A percentile compares a stretch with the other conserved stretches of the same genome.
These are phyloP conservation scores for Euschistus heros DNA, from an alignment of 1,140 invertebrate species.

Conservation along the genomic window DNA sequence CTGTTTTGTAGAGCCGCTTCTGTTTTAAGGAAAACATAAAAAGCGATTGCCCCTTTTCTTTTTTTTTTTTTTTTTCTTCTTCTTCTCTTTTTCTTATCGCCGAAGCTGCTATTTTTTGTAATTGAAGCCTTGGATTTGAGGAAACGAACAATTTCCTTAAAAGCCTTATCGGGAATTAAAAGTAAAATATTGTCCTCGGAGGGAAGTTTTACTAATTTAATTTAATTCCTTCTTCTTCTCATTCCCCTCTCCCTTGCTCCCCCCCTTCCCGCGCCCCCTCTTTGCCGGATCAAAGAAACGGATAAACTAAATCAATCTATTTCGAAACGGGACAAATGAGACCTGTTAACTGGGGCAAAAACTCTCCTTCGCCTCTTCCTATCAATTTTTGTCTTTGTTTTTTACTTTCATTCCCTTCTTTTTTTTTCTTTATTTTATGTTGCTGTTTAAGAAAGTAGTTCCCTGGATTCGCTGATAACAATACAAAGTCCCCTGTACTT, in stretches of 20 bases:
- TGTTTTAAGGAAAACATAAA: conserved; percentile 15
- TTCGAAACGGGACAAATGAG: conserved; percentile 8
- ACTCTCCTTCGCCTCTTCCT: background rate
- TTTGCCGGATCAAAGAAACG: conserved; percentile 11
- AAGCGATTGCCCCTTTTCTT: background rate
- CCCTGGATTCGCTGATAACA: background rate
- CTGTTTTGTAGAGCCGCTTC: background rate
- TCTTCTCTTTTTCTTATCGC: background rate
- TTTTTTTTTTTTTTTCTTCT: background rate
- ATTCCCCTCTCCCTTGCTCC: background rate
- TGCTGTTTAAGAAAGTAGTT: background rate
- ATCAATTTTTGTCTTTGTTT: no score
- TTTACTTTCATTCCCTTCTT: background rate
- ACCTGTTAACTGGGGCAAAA: conserved; percentile 10
- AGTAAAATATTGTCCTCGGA: conserved; percentile 13
- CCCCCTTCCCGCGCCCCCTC: background rate
- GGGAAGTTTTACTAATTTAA: conserved; percentile 16
- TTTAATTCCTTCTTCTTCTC: background rate
- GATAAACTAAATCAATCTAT: conserved; percentile 17
- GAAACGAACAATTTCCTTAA: conserved; percentile 17
- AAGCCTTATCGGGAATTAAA: conserved; percentile 17
- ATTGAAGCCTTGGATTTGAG: conserved; percentile 16
- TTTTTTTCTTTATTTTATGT: background rate
- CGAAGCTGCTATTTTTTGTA: background rate
- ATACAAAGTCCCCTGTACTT: background rate